A percentile compares a stretch with the other conserved stretches of the same genome.
phyloP scores from a whole-genome alignment of 2,888 invertebrate species.

The Agrilus biguttatus region DNA sequence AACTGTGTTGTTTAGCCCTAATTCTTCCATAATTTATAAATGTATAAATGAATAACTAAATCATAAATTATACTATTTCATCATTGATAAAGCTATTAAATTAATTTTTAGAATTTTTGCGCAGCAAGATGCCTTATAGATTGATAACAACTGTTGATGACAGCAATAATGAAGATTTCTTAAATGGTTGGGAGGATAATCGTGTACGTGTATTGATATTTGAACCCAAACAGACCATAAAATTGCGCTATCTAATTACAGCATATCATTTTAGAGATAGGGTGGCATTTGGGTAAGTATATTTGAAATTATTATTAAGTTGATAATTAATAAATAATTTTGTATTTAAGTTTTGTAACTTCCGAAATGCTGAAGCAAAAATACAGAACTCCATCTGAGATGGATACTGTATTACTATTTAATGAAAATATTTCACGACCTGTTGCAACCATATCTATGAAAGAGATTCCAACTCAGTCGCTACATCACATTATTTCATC shows the following conservation, averaged over 20 bases:
- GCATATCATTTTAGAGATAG: constrained; percentile 77
- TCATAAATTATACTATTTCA: no score
- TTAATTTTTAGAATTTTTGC: constrained; percentile 57
- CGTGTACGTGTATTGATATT: constrained; percentile 80
- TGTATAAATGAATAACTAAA: no score
- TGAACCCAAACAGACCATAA: constrained; percentile 58
- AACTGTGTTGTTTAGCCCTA: no score
- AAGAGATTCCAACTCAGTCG: constrained; percentile 77
- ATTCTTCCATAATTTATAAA: no score
- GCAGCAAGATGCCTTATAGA: constrained; percentile 74
- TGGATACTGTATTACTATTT: constrained; percentile 74
- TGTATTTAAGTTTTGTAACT: constrained; percentile 50
- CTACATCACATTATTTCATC: constrained; percentile 77
- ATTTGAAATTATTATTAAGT: constrained; percentile 7
- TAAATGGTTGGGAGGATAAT: constrained; percentile 85
- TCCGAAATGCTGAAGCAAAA: constrained; percentile 47
- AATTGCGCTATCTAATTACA: constrained; percentile 74
- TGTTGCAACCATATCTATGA: constrained; percentile 76
- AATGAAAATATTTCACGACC: constrained; percentile 74
- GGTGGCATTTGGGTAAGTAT: constrained; percentile 69
- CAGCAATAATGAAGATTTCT: constrained; percentile 58
- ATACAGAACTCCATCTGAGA: constrained; percentile 57
- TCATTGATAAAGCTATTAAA: background rate
- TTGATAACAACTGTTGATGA: constrained; percentile 58
- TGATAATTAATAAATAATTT: background rate